Evolutionary conservation across 1,140 invertebrate genomes (phyloP).

Genomic region (Eulimnadia texana): DNA sequence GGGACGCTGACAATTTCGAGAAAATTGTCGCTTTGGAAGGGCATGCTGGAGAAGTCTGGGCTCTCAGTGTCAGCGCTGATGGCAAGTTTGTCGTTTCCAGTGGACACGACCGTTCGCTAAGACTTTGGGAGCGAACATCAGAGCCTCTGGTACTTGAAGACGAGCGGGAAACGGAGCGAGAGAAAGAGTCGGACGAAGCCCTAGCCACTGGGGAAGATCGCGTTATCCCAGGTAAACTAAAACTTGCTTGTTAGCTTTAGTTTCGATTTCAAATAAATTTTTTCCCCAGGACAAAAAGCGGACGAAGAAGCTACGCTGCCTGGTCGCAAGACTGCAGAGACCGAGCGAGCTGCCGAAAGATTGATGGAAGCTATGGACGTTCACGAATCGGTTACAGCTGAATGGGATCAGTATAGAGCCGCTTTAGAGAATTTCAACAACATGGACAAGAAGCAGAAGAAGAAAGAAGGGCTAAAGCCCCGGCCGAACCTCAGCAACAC

Average conservation of each 20-base stretch:
- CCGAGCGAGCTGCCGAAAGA: slow-evolving; percentile 75
- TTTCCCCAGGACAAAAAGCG: slow-evolving; percentile 32
- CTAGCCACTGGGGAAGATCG: slow-evolving; percentile 52
- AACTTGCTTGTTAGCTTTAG: not conserved
- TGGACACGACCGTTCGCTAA: slow-evolving; percentile 75
- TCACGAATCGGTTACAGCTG: slow-evolving; percentile 39
- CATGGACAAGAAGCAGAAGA: slow-evolving; percentile 24
- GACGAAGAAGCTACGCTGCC: slow-evolving; percentile 59
- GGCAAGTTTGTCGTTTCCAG: slow-evolving; percentile 65
- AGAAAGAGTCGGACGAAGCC: slow-evolving; percentile 49
- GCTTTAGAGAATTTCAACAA: slow-evolving; percentile 31
- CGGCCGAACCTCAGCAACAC: slow-evolving; percentile 39
- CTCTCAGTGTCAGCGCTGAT: slow-evolving; percentile 59
- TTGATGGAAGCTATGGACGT: slow-evolving; percentile 76
- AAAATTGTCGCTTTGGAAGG: slow-evolving; percentile 79
- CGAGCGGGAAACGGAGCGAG: slow-evolving; percentile 68
- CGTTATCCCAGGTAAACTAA: slow-evolving; percentile 42
- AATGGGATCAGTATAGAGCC: slow-evolving; percentile 33
- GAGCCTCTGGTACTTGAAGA: slow-evolving; percentile 87
- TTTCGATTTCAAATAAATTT: slow-evolving; percentile 19
- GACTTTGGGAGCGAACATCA: slow-evolving; percentile 71
- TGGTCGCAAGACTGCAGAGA: slow-evolving; percentile 76
- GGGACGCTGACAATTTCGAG: slow-evolving; percentile 89
- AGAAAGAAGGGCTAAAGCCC: slow-evolving; percentile 24
- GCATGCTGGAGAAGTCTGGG: slow-evolving; percentile 62